phyloP scores from a whole-genome alignment of 92 coral and sea anemone species.

The Anthopleura xanthogrammica region DNA sequence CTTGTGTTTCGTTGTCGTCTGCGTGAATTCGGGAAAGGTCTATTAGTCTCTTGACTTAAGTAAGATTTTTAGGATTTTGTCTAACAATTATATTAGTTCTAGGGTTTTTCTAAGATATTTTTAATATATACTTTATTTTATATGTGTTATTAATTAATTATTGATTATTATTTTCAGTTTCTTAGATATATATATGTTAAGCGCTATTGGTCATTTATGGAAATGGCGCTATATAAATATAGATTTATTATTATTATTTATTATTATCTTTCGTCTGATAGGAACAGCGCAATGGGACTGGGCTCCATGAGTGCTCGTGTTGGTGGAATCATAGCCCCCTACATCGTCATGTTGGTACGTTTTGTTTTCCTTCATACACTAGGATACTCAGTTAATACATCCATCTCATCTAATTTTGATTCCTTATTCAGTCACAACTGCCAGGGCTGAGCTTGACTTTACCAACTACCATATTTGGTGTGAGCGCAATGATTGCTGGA shows the following conservation, averaged over 20 bases:
- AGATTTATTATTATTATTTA: too few species aligned
- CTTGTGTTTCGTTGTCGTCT: background rate
- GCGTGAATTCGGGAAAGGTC: too few species aligned
- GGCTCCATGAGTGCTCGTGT: slow-evolving; percentile 58
- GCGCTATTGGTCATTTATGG: too few species aligned
- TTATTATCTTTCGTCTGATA: background rate
- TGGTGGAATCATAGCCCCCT: slow-evolving; percentile 64
- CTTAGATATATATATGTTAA: too few species aligned
- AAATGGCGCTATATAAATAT: too few species aligned
- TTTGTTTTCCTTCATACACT: background rate
- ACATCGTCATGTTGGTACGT: slow-evolving; percentile 43
- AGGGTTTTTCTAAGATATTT: too few species aligned
- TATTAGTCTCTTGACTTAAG: too few species aligned
- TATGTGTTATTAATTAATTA: too few species aligned
- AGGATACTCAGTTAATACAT: background rate
- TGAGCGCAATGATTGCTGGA: slow-evolving; percentile 48
- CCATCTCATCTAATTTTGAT: background rate
- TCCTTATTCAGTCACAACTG: slow-evolving; percentile 26
- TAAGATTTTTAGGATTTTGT: too few species aligned
- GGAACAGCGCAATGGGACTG: slow-evolving; percentile 53
- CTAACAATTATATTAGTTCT: too few species aligned
- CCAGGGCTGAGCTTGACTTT: slow-evolving; percentile 51
- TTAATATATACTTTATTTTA: too few species aligned
- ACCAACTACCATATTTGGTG: slow-evolving; percentile 56
- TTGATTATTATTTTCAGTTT: too few species aligned